Percentiles rank a stretch among this genome's conserved stretches.
Evolutionary conservation across 2,797 vertebrate genomes (phyloP).

Genomic region (Pangasius macronema): DNA sequence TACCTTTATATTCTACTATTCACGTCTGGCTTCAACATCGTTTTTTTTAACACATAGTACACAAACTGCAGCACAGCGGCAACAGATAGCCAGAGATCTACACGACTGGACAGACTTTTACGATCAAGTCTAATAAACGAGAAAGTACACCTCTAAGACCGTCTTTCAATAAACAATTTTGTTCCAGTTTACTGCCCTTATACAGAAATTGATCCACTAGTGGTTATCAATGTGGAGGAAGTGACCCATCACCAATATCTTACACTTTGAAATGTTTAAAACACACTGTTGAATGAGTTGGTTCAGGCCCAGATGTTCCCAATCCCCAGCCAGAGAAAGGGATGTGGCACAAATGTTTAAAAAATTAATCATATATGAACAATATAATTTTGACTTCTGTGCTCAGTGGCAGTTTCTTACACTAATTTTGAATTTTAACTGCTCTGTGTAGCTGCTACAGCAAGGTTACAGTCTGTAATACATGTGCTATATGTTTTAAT

Average conservation of each 20-base stretch:
- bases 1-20: background rate
- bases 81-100: background rate
- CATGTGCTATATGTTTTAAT: background rate
- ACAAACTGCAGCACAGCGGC: background rate
- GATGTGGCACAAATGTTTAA: background rate
- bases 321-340: background rate
- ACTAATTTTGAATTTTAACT: background rate
- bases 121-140: too few relatives aligned
- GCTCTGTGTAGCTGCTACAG: background rate
- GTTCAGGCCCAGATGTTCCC: background rate
- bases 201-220: background rate
- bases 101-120: too few relatives aligned
- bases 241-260: background rate
- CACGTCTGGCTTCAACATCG: background rate
- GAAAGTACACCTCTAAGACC: too few relatives aligned
- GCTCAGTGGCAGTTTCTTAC: background rate
- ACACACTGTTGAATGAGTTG: background rate
- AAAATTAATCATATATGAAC: background rate
- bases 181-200: constrained; percentile 6
- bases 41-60: background rate
- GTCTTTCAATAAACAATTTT: too few relatives aligned
- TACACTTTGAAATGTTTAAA: background rate
- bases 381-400: background rate
- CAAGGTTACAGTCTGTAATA: background rate
- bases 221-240: background rate